These are phyloP conservation scores for Orthosia gracilis DNA, from an alignment of 2,888 invertebrate species.

Conservation along the genomic window DNA sequence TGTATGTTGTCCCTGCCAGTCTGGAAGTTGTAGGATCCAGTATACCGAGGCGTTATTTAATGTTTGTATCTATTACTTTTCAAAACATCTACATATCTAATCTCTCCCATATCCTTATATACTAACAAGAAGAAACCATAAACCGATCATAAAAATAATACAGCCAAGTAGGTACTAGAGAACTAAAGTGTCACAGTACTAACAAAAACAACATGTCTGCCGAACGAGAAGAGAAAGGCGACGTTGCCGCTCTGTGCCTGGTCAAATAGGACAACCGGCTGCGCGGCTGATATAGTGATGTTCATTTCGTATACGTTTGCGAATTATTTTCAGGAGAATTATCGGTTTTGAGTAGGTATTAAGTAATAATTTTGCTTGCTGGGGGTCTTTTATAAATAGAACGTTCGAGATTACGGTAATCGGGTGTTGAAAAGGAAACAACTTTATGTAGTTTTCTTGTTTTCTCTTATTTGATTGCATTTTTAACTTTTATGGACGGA, in stretches of 20 bases:
- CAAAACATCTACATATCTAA: neutral
- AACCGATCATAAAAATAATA: conserved; percentile 28
- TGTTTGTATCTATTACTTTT: neutral
- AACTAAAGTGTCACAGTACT: conserved; percentile 47
- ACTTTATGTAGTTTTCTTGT: neutral
- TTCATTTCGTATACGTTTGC: conserved; percentile 1
- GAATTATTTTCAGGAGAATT: conserved; percentile 38
- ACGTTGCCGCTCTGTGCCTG: conserved; percentile 79
- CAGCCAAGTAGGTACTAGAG: neutral
- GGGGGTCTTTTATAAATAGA: conserved; percentile 21
- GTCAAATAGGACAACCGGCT: conserved; percentile 70
- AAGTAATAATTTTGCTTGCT: conserved; percentile 9
- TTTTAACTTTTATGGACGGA: neutral
- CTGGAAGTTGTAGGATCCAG: too few relatives aligned
- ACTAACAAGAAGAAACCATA: conserved; percentile 5
- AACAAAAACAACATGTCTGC: conserved; percentile 58
- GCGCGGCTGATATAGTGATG: conserved; percentile 21
- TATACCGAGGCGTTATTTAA: too few relatives aligned
- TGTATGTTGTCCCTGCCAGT: too few relatives aligned
- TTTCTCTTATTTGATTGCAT: neutral
- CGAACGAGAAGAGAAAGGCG: conserved; percentile 75
- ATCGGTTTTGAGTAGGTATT: conserved; percentile 18
- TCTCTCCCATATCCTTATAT: neutral
- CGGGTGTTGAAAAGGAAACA: neutral
- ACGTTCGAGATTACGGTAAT: conserved; percentile 11